Base-by-base conservation (phyloP, 2,797 vertebrate species). In the Gila robusta region DNA sequence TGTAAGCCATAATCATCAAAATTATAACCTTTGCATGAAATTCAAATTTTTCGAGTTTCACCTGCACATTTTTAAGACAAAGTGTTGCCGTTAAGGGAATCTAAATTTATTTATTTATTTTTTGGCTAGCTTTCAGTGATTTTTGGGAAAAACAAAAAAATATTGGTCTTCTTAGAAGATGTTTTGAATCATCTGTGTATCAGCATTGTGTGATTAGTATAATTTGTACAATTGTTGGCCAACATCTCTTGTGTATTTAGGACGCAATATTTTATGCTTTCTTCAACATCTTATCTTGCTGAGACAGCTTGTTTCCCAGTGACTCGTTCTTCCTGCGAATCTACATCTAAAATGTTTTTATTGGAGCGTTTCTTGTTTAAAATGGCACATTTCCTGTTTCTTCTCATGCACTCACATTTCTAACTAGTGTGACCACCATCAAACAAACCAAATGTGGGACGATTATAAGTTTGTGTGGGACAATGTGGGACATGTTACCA, bases 331-430 rank as follows among this genome's bases (percentile, higher is more conserved):
- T 81, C 59, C 83, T 41, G 70, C 44, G 19, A 59, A 83, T 76
- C 67, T 52, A 64, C 79, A 69, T 80, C 70, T 86, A 67, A 85
- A 79, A 80, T 79, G 79, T 84, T 89, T 88, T 79, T 82, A 62
- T 86, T 80, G 84, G 81, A 84, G 81, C 39, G 64, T 52, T 73
- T 72, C 76, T 73, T 89, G 70, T 82, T 83, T 85, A 28, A 44
- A 83, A 83, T 79, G 73, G 85, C 85, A 52, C 49, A 11, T 4
- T 79, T 89, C 87, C 74, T 35, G 23, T 81, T 81, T 86, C 76
- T 54, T 35, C 79, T 49, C 17, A 81, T 52, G 79, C 44, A 10
- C 44, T 83, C 23, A 12, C 66, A 32, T 32, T 32, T 32, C 32
- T 32, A 32, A 32, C 32, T 32, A 32, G 32, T 32, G 32, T 32